Base-by-base conservation (phyloP, 2,888 invertebrate species). In the Drosophila parthenogenetica region DNA sequence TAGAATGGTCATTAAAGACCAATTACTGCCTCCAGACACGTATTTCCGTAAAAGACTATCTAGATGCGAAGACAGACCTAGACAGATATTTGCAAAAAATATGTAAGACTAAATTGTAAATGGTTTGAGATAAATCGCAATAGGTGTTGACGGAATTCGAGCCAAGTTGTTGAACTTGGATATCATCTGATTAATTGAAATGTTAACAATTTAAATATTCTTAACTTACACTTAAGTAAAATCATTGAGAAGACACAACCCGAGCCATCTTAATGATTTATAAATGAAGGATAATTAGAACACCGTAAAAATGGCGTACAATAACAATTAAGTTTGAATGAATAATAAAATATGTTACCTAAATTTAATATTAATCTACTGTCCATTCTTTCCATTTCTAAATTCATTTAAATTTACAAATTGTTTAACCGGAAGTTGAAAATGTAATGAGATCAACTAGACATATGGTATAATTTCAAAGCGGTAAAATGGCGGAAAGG, bases 21-120 rank as follows among this genome's bases (percentile, higher is more conserved):
- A 80, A 88, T 83, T 83, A 83, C 72, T 58, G 40, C 50, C 42
- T 50, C 80, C 65, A 63, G 61, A 69, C 83, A 83, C 83, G 83
- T 83, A 83, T 53, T 22, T 39, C 50, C 77, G 43, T 8, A 57
- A 16, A 14, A 22, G 35, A 19, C 66, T 68, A 85, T 84, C 62
- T 79, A 84, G 69, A 79, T 73, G 87, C 73, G 79, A 87, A 45
- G 81, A 64, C 72, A 61, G 66, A 7, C 42, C 57, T 32, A 61
- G 39, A 58, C 51, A 64, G 43, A 35, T 43, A 17, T 11, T 22
- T 16, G 65, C 50, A 39, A 69, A 69, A 49, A 53, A 53, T 55
- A 61, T 58, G 58, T 25, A 39, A 35, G 29, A 62, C 58, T 53
- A 45, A 72, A 37, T 32, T 45, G 61, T 53, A 49, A 77, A 40